These are phyloP conservation scores for Recurvirostra avosetta DNA, from an alignment of 2,113 vertebrate genomes.

Conservation along the genomic window DNA sequence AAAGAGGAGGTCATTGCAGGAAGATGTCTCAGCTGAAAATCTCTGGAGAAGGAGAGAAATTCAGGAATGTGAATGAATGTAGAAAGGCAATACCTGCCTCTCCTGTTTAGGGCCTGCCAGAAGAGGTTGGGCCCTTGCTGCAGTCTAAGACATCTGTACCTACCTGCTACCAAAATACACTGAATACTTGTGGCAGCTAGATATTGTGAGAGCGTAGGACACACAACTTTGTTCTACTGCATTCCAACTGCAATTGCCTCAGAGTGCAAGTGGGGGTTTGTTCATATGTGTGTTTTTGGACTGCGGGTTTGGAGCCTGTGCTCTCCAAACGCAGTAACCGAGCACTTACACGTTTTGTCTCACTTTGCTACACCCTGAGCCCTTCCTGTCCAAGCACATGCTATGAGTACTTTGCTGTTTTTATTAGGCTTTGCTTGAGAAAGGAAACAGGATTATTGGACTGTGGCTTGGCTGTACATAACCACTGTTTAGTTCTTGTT, in stretches of 20 bases:
- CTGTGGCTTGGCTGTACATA: background rate
- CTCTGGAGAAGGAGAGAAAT: background rate
- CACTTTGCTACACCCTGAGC: accelerated
- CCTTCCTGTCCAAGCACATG: background rate
- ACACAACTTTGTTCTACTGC: background rate
- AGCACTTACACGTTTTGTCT: accelerated
- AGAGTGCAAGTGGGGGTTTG: background rate
- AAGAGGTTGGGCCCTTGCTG: background rate
- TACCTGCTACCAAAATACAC: background rate
- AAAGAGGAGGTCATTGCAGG: background rate
- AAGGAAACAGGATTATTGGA: background rate
- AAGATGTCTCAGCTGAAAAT: background rate
- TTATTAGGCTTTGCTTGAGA: background rate
- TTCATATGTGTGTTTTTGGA: background rate
- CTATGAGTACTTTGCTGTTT: background rate
- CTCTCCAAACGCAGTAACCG: background rate
- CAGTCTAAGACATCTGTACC: background rate
- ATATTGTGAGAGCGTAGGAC: accelerated
- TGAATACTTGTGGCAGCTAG: background rate
- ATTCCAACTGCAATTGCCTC: background rate
- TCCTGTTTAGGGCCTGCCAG: background rate
- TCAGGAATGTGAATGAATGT: background rate
- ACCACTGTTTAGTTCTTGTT: background rate
- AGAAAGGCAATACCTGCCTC: background rate
- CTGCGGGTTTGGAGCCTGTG: background rate